Base-by-base conservation (phyloP, 2,797 vertebrate genomes). In the Hephaestus fuliginosus region DNA sequence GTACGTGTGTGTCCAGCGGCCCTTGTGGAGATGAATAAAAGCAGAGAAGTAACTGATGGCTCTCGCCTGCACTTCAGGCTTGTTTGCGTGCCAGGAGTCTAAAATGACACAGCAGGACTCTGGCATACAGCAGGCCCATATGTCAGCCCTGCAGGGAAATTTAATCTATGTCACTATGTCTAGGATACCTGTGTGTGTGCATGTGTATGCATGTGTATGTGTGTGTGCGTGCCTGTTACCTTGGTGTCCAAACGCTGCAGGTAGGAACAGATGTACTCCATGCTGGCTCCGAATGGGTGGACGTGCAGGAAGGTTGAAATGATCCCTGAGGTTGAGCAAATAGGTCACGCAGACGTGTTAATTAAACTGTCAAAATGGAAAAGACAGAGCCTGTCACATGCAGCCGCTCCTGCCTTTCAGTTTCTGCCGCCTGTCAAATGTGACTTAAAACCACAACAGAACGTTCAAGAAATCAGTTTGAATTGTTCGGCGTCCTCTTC, bases 221-320 rank as follows among this genome's bases (percentile, higher is more conserved):
- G 53, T 39, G 60, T 39, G 71, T 44, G 64, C 70, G 2, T 65
- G 67, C 30, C 43, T 76, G 74, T 84, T 83, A 80, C 76, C 68
- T 86, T 72, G 43, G 95, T 96, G 95, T 97, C 95, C 90, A 98
- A 94, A 44, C 96, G 96, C 91, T 98, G 97, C 90, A 98, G 94
- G 92, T 97, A 97, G 90, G 97, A 98, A 88, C 97, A 98, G 95
- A 98, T 98, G 92, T 97, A 98, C 91, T 97, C 97, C 43, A 97
- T 97, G 92, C 96, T 97, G 81, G 97, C 97, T 87, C 97, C 97
- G 70, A 97, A 98, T 0, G 97, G 97, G 91, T 98, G 97, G 78
- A 98, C 96, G 0, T 97, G 97, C 78, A 99, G 96, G 87, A 98
- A 97, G 0, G 97, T 97, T 17, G 96, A 97, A 88, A 99, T 97